Percentiles rank a stretch among this genome's conserved stretches.
phyloP scores from a whole-genome alignment of 2,113 vertebrate species.

The Carollia perspicillata region DNA sequence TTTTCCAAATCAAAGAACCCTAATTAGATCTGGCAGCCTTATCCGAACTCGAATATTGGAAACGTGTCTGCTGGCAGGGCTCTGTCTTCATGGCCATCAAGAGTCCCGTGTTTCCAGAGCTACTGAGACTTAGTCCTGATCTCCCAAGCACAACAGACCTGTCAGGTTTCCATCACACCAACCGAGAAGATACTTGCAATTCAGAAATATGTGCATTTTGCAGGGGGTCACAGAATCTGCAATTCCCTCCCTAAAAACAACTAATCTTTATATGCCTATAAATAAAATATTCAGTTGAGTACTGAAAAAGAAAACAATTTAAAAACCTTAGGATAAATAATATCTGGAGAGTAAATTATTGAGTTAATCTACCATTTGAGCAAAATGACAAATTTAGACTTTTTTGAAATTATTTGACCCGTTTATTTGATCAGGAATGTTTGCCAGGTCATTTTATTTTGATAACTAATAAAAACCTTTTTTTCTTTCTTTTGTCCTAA shows the following conservation, averaged over 20 bases:
- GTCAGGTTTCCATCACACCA: not conserved
- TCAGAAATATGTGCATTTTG: not conserved
- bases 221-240: not conserved
- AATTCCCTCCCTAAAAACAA: not conserved
- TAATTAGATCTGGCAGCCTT: not conserved
- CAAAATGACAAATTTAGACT: not conserved
- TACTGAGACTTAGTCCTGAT: not conserved
- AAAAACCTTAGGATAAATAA: not conserved
- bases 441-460: slow-evolving; percentile 4
- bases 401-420: not conserved
- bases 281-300: not conserved
- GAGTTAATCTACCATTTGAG: not conserved
- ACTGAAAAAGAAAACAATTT: not conserved
- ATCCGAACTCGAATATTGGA: not conserved
- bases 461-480: not conserved
- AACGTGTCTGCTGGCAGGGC: not conserved
- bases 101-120: not conserved
- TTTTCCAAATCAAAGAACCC: not conserved
- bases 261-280: not conserved
- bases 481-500: not conserved
- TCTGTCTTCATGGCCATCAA: not conserved
- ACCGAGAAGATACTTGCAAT: not conserved
- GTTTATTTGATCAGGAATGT: slow-evolving; percentile 24
- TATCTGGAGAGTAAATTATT: not conserved
- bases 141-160: not conserved